Evolutionary conservation across 2,888 invertebrate genomes (phyloP).

Genomic region (Nephrotoma flavescens): DNA sequence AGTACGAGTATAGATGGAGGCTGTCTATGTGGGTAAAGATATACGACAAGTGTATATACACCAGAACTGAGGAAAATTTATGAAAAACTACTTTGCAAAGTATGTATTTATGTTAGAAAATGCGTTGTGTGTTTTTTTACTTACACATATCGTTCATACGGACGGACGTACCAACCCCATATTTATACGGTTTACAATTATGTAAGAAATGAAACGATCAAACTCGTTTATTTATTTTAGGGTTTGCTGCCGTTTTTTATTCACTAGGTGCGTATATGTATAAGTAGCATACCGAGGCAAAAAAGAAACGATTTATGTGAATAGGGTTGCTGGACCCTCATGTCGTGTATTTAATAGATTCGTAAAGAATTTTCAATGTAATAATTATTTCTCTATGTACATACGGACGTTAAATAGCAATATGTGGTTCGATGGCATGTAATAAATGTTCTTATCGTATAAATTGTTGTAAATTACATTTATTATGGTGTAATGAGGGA

Average conservation of each 20-base stretch:
- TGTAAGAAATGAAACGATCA: not conserved
- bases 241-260: not conserved
- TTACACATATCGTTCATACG: too few species aligned
- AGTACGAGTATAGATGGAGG: not conserved
- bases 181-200: not conserved
- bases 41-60: not conserved
- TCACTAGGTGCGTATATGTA: not conserved
- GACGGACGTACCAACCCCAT: not conserved
- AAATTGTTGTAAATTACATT: too few species aligned
- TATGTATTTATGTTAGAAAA: not conserved
- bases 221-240: not conserved
- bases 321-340: not conserved
- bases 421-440: not conserved
- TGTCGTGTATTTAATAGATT: not conserved
- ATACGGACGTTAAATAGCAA: not conserved
- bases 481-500: too few species aligned
- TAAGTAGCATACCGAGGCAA: not conserved
- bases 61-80: not conserved
- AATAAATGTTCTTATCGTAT: not conserved
- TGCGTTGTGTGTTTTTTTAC: not conserved
- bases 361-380: not conserved
- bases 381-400: not conserved
- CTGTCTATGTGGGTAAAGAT: not conserved
- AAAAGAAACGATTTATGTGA: not conserved
- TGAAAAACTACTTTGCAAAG: not conserved